Evolutionary conservation across 2,113 vertebrate genomes (phyloP).

Genomic region (Aspidoscelis tigris): DNA sequence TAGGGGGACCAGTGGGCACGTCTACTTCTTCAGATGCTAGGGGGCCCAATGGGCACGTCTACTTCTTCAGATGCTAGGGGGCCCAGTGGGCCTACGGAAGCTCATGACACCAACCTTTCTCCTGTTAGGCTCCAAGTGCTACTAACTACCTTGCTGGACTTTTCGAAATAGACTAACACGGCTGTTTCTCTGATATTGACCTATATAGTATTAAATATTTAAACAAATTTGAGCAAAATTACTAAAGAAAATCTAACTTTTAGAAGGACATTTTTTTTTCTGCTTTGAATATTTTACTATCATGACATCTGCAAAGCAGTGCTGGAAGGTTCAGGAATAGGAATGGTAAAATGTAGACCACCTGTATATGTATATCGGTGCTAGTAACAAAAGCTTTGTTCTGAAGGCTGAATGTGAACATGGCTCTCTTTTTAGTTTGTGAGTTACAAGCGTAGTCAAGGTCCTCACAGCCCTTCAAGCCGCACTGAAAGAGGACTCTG

Average conservation of each 20-base stretch:
- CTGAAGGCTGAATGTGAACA: too few relatives aligned
- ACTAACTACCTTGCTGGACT: too few relatives aligned
- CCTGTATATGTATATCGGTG: not conserved
- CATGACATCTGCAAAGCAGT: not conserved
- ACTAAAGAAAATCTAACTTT: not conserved
- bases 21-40: too few relatives aligned
- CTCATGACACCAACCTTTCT: too few relatives aligned
- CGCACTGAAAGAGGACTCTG: too few relatives aligned
- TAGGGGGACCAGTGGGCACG: too few relatives aligned
- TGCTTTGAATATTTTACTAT: not conserved
- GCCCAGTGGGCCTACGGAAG: too few relatives aligned
- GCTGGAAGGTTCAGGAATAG: not conserved
- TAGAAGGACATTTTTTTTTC: not conserved
- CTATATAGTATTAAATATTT: not conserved
- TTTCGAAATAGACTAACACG: too few relatives aligned
- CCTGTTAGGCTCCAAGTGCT: too few relatives aligned
- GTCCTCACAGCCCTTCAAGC: too few relatives aligned
- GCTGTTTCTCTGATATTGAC: not conserved
- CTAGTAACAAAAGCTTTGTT: not conserved
- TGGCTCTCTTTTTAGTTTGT: not conserved
- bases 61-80: too few relatives aligned
- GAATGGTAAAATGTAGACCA: not conserved
- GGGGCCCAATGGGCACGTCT: too few relatives aligned
- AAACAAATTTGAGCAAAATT: conserved; percentile 8
- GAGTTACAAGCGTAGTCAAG: not conserved